Conservation (phyloP, 2,113 vertebrate genomes). For the Gnathonemus longibarbis region DNA sequence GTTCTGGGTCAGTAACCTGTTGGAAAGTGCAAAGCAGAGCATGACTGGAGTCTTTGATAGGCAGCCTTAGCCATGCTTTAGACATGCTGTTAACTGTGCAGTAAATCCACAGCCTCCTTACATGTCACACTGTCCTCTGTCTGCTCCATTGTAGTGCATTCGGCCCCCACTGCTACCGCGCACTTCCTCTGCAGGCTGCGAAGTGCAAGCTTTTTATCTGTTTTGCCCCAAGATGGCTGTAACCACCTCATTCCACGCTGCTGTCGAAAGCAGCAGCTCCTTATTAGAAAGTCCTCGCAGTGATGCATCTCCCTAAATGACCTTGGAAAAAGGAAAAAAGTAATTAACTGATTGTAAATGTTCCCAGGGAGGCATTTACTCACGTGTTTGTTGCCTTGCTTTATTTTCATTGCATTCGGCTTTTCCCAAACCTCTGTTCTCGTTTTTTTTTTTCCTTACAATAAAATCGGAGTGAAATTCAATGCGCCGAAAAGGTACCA, state of each 20-base stretch:
- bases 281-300: neutral
- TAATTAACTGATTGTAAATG: neutral
- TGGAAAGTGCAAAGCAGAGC: neutral
- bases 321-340: neutral
- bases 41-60: neutral
- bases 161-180: neutral
- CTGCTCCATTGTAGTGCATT: neutral
- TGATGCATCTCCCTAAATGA: neutral
- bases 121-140: neutral
- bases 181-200: neutral
- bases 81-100: neutral
- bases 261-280: neutral
- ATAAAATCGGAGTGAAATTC: neutral
- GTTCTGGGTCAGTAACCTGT: neutral
- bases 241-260: neutral
- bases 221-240: neutral
- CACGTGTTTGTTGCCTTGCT: neutral
- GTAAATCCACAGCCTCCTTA: neutral
- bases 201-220: neutral
- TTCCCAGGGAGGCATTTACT: neutral
- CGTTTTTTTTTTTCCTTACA: neutral
- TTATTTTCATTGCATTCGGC: neutral
- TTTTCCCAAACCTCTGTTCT: neutral
- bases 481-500: neutral
- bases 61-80: neutral